These are phyloP conservation scores for Anarhynchus alexandrinus DNA, from an alignment of 2,113 vertebrate genomes.

Conservation along the genomic window DNA sequence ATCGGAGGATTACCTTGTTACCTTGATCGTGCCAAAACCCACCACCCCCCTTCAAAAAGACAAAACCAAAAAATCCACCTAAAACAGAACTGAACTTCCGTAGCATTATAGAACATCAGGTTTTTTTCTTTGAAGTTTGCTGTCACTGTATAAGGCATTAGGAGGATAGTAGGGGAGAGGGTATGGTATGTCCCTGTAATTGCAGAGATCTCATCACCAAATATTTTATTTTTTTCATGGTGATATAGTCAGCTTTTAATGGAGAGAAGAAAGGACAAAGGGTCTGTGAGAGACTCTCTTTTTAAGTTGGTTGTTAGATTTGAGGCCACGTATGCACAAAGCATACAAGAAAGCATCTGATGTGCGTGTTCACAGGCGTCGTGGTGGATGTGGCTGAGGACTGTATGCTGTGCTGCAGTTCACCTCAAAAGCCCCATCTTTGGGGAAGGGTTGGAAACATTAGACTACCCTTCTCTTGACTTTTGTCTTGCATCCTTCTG, in stretches of 20 bases:
- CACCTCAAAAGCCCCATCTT: neutral
- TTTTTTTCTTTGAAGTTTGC: neutral
- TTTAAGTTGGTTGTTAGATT: neutral
- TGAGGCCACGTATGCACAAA: neutral
- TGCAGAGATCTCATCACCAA: neutral
- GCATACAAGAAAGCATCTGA: neutral
- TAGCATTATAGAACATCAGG: neutral
- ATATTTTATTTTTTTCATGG: neutral
- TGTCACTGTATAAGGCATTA: neutral
- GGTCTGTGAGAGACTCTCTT: neutral
- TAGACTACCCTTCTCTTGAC: neutral
- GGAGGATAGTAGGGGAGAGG: neutral
- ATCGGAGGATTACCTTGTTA: neutral
- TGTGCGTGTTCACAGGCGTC: neutral
- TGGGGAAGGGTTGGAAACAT: neutral
- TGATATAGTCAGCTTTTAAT: neutral
- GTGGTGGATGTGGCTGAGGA: neutral
- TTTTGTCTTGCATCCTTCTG: neutral
- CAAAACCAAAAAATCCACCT: neutral
- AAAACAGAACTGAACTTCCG: neutral
- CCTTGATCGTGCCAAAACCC: neutral
- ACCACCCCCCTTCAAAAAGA: neutral
- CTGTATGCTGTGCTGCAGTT: neutral
- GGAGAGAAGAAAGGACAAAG: neutral
- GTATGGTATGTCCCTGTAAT: neutral